Evolutionary conservation across 2,888 invertebrate genomes (phyloP).

Genomic region (Andrena bicolor): DNA sequence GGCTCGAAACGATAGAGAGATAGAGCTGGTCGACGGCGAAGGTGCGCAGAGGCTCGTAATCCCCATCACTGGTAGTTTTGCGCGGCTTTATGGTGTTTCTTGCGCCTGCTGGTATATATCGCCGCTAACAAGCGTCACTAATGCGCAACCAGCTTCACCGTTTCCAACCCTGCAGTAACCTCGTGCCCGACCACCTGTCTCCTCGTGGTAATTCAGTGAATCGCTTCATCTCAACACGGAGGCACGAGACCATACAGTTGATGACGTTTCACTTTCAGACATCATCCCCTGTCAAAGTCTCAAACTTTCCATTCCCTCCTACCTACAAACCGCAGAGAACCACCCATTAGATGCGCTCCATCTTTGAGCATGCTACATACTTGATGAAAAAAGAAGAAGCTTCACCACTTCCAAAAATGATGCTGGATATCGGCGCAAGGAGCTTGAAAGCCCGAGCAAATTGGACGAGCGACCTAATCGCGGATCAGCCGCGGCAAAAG

Average conservation of each 20-base stretch:
- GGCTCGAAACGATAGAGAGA: constrained; percentile 58
- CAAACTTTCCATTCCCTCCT: too few relatives aligned
- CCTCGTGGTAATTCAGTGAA: constrained; percentile 63
- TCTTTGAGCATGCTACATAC: too few relatives aligned
- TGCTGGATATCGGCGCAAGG: constrained; percentile 24
- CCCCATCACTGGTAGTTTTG: constrained; percentile 62
- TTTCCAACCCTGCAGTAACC: constrained; percentile 41
- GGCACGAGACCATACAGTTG: neutral
- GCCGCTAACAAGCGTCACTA: constrained; percentile 72
- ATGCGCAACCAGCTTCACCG: constrained; percentile 60
- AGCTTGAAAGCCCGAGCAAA: constrained; percentile 67
- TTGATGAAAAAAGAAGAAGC: neutral
- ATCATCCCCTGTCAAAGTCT: neutral
- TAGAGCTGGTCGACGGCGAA: constrained; percentile 48
- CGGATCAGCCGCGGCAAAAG: constrained; percentile 60
- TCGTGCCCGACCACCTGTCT: constrained; percentile 63
- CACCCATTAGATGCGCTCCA: too few relatives aligned
- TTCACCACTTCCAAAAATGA: neutral
- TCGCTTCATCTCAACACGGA: constrained; percentile 67
- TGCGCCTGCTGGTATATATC: constrained; percentile 60
- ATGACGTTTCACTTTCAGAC: neutral
- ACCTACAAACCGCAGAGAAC: too few relatives aligned
- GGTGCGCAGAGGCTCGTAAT: constrained; percentile 62
- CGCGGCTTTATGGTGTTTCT: constrained; percentile 72
- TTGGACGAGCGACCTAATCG: constrained; percentile 68